Conservation (phyloP, 2,797 vertebrate species). For the Rhabdophis nuchalis region DNA sequence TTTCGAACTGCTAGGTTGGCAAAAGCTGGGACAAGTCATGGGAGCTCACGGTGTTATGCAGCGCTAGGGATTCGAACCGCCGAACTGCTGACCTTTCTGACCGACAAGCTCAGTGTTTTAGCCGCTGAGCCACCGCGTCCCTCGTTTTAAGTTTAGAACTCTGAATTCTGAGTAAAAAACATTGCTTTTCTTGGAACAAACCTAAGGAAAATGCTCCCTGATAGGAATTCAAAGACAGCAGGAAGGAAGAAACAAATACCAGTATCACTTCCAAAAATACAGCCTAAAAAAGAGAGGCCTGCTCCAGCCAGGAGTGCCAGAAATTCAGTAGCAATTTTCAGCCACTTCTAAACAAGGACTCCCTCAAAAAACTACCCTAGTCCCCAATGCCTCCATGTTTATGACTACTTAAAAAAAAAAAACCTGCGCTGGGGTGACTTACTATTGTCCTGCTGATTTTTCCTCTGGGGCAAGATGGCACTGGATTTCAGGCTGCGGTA, state of each 20-base stretch:
- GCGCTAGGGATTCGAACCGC: too few species aligned
- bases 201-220: accelerated
- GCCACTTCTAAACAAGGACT: background rate
- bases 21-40: too few species aligned
- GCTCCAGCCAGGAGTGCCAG: background rate
- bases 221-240: background rate
- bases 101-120: too few species aligned
- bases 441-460: constrained; percentile 76
- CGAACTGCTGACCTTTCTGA: too few species aligned
- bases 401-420: background rate
- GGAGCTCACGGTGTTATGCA: too few species aligned
- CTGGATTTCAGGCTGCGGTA: constrained; percentile 83
- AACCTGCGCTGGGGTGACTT: constrained; percentile 45
- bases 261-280: background rate
- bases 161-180: background rate
- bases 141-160: background rate
- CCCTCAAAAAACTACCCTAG: too few species aligned
- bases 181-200: background rate
- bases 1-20: too few species aligned
- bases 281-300: background rate
- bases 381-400: background rate
- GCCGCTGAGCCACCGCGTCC: too few species aligned
- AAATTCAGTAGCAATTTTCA: background rate
- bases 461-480: constrained; percentile 73
- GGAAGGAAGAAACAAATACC: background rate